Evolutionary conservation across 2,888 invertebrate species (phyloP), one percentile per base, ranked within the genome.

Genomic region (Drosophila robusta): DNA sequence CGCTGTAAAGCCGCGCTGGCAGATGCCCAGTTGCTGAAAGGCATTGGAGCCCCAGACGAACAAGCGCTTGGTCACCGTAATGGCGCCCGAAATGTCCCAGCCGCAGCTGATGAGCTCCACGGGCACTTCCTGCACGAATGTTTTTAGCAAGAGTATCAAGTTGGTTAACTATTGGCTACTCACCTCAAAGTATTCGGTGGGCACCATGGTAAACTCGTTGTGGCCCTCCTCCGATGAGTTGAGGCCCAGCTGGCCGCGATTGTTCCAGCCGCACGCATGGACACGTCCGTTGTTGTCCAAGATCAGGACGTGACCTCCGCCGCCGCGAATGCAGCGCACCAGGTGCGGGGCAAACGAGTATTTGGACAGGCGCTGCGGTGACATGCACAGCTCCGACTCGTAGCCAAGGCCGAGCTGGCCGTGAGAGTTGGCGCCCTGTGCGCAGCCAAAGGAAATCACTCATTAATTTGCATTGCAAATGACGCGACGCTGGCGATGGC

Each of bases 31-130:
- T 89, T 97, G 97, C 18, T 96, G 96, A 90, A 95, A 95, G 68
- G 93, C 93, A 91, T 97, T 97, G 22, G 96, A 96, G 5, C 98
- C 97, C 97, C 97, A 97, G 3, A 95, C 95, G 92, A 95, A 95
- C 2, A 97, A 91, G 57, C 94, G 93, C 49, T 95, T 94, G 71
- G 94, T 94, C 85, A 94, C 93, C 24, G 96, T 95, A 18, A 97
- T 93, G 42, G 95, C 96, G 77, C 95, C 95, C 60, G 96, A 96
- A 75, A 95, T 95, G 89, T 97, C 96, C 96, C 97, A 97, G n/a
- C 97, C 97, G 80, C 96, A 95, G 36, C 94, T 94, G 63, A 96
- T 93, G 75, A 94, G 94, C 55, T 93, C 93, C 70, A 96, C 94
- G 63, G 95, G 94, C 58, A 94, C 94, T 89, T 95, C 94, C 90